Evolutionary conservation across 1,140 invertebrate species (phyloP).

Genomic region (Acromyrmex charruanus): DNA sequence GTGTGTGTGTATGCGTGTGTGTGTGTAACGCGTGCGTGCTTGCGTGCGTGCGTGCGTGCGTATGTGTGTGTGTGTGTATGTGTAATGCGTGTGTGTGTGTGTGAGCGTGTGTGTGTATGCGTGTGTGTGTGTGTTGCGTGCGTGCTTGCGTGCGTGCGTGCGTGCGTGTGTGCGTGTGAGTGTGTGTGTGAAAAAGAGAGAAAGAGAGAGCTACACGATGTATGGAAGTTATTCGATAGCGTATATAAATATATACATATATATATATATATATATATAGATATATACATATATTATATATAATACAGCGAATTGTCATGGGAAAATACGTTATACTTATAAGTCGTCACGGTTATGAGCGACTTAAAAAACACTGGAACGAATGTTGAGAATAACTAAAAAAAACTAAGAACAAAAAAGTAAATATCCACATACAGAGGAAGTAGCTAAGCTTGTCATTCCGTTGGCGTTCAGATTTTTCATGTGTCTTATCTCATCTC

Average conservation of each 20-base stretch:
- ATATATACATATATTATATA: slow-evolving; percentile 62
- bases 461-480: slow-evolving; percentile 47
- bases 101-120: not conserved
- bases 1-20: not conserved
- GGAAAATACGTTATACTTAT: slow-evolving; percentile 44
- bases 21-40: too few relatives aligned
- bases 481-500: slow-evolving; percentile 61
- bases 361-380: slow-evolving; percentile 13
- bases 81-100: not conserved
- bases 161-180: too few relatives aligned
- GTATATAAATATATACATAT: slow-evolving; percentile 63
- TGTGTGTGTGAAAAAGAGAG: not conserved
- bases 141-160: too few relatives aligned
- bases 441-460: slow-evolving; percentile 13
- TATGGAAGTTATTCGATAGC: slow-evolving; percentile 60
- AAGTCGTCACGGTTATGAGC: slow-evolving; percentile 21
- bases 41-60: not conserved
- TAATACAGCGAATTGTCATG: slow-evolving; percentile 48
- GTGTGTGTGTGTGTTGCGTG: too few relatives aligned
- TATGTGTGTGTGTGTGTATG: too few relatives aligned
- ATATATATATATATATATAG: not conserved
- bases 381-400: slow-evolving; percentile 12
- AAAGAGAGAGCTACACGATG: slow-evolving; percentile 34
- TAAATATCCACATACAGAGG: slow-evolving; percentile 10
- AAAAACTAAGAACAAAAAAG: not conserved